Evolutionary conservation across 2,113 vertebrate genomes (phyloP), one percentile per base, ranked within the genome.

Genomic region (Pycnonotus jocosus): DNA sequence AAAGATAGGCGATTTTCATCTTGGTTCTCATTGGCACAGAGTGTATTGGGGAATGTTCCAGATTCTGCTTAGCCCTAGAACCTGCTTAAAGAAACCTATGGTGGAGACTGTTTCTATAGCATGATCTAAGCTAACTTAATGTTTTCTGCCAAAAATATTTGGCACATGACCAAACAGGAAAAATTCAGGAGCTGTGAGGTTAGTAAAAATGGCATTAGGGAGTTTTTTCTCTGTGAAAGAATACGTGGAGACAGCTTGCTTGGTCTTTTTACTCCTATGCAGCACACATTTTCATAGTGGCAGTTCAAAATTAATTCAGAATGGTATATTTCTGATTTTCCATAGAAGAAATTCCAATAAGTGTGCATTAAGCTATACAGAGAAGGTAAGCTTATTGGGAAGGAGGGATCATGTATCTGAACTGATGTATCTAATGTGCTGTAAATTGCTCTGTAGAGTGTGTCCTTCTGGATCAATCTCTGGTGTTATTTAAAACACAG

Each of bases 1-100:
- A 7, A 76, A 65, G 24, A 27, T 64, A 6, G 0, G 0, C 0
- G 4, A n/a, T 45, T 48, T 91, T 65, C 10, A 7, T 64, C 31
- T 57, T 68, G 22, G 31, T 76, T 76, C n/a, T 90, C 17, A 6
- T 17, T 42, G 48, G 6, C 45, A 76, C 23, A 11, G 31, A n/a
- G 7, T 16, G 7, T 53, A 14, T 40, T 72, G 79, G 53, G 66
- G 14, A 53, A 17, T 72, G 66, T 80, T 82, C 16, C 45, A 14
- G 15, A 8, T 71, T 27, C 31, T 86, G 24, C 47, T 74, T 66
- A 74, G 47, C 30, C 47, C 62, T 48, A 73, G 65, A 71, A 35
- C 18, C 20, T 90, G n/a, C 66, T 68, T 93, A 44, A 90, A 64
- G 57, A 68, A 83, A 61, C 47, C 9, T 45, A 4, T n/a, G 37